phyloP scores from a whole-genome alignment of 1,140 invertebrate genomes.

The Scaptomyza pallida region DNA sequence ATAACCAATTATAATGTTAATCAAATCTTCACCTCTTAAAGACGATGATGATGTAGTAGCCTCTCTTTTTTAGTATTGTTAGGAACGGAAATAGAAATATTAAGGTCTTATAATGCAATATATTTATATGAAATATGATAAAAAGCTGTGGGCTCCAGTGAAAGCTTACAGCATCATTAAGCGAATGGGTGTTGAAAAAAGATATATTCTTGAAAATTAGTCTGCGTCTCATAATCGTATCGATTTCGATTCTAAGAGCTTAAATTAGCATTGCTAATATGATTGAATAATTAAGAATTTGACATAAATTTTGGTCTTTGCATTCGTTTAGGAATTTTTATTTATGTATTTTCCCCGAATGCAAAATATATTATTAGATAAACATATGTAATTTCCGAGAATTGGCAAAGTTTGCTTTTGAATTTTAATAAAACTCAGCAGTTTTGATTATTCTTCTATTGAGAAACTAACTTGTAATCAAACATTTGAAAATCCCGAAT shows the following conservation, averaged over 20 bases:
- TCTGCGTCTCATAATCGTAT: neutral
- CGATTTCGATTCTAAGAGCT: constrained; percentile 47
- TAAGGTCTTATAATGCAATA: constrained; percentile 57
- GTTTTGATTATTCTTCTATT: constrained; percentile 9
- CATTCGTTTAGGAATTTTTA: constrained; percentile 18
- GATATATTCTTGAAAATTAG: constrained; percentile 6
- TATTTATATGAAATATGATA: constrained; percentile 7
- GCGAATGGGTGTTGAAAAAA: no score
- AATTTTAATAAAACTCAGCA: neutral
- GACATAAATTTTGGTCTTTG: constrained; percentile 52
- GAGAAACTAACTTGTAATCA: neutral
- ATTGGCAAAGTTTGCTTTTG: neutral
- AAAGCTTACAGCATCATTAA: constrained; percentile 52
- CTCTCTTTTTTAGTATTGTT: no score
- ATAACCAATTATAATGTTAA: constrained; percentile 73
- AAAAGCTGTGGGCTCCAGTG: constrained; percentile 36
- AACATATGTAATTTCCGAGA: constrained; percentile 20
- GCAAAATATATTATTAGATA: constrained; percentile 14
- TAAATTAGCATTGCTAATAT: constrained; percentile 68
- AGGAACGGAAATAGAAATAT: constrained; percentile 72
- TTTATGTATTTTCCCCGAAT: constrained; percentile 39
- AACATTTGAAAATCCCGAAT: neutral
- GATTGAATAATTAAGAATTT: constrained; percentile 34
- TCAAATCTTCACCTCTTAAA: constrained; percentile 36
- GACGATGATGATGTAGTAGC: constrained; percentile 9